phyloP scores from a whole-genome alignment of 2,113 vertebrate genomes.

The Hypocryptadius cinnamomeus region DNA sequence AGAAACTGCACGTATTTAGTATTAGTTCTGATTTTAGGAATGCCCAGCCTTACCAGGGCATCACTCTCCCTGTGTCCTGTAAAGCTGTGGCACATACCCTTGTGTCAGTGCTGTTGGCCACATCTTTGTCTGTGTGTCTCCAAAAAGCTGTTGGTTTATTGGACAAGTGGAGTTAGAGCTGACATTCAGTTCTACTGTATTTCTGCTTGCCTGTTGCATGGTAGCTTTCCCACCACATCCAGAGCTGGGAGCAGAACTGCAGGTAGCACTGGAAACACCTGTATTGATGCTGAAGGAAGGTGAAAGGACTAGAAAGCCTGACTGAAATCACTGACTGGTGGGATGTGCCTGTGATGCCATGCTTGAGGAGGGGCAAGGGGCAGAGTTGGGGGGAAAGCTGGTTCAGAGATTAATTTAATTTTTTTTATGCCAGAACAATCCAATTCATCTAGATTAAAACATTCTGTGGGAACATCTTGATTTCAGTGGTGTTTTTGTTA shows the following conservation, averaged over 20 bases:
- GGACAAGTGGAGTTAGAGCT: background rate
- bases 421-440: background rate
- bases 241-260: background rate
- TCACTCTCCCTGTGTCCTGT: background rate
- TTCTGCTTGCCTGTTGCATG: background rate
- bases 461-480: background rate
- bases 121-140: background rate
- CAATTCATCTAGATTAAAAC: background rate
- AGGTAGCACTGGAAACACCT: background rate
- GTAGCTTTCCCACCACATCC: background rate
- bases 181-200: background rate
- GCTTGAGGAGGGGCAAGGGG: background rate
- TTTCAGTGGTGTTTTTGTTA: background rate
- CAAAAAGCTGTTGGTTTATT: background rate
- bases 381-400: background rate
- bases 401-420: too few relatives aligned
- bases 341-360: background rate
- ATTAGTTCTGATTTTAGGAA: background rate
- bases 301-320: background rate
- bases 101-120: background rate
- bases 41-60: rapidly evolving
- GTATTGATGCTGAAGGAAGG: background rate
- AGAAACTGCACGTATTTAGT: background rate
- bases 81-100: background rate
- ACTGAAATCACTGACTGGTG: background rate